Evolutionary conservation across 2,797 vertebrate genomes (phyloP).

Genomic region (Leptatherina wallacei): DNA sequence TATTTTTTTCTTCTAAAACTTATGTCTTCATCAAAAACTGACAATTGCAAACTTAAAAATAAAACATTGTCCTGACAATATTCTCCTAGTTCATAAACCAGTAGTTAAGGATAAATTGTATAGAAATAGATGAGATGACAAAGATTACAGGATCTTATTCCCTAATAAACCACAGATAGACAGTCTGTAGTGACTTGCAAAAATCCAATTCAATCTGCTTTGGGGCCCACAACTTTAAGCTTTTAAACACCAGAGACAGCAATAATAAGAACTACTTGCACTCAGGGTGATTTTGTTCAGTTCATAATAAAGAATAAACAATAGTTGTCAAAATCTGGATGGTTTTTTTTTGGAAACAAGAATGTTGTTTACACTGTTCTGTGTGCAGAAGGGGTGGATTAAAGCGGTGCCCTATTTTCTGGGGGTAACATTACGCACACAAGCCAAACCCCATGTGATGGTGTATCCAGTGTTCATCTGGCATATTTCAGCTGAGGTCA

Average conservation of each 20-base stretch:
- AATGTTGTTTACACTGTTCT: slow-evolving; percentile 72
- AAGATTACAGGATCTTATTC: not conserved
- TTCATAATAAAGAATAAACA: not conserved
- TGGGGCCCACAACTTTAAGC: not conserved
- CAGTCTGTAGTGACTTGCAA: not conserved
- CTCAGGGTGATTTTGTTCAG: not conserved
- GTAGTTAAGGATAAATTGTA: not conserved
- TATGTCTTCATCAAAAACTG: not conserved
- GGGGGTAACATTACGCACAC: slow-evolving; percentile 68
- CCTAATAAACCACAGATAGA: not conserved
- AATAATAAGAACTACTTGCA: not conserved
- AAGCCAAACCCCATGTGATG: slow-evolving; percentile 81
- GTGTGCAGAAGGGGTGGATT: slow-evolving; percentile 33
- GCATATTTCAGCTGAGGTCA: slow-evolving; percentile 71
- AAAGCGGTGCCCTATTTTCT: slow-evolving; percentile 37
- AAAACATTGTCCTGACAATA: not conserved
- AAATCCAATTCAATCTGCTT: not conserved
- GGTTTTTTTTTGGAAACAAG: not conserved
- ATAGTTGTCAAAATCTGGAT: not conserved
- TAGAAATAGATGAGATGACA: not conserved
- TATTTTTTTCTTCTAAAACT: not conserved
- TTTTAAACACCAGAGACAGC: not conserved
- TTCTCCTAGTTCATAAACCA: not conserved
- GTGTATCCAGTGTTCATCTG: slow-evolving; percentile 75
- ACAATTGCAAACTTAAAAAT: not conserved